These are phyloP conservation scores for Nasalis larvatus DNA, from an alignment of 2,113 vertebrate species.

Conservation along the genomic window DNA sequence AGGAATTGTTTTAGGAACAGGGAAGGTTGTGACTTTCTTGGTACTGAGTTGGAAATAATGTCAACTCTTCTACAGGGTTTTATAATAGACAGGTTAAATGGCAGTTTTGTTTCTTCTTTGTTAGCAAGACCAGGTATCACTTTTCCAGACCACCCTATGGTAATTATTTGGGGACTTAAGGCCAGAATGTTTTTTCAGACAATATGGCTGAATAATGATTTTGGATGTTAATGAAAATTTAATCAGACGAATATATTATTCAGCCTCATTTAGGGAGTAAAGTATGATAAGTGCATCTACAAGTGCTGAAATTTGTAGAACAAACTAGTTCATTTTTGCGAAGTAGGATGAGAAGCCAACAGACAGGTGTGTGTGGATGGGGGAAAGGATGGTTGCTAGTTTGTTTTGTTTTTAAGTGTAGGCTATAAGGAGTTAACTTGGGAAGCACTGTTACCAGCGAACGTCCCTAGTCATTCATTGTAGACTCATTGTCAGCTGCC, in stretches of 20 bases:
- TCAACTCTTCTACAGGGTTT: not conserved
- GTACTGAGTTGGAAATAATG: not conserved
- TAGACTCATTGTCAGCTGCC: not conserved
- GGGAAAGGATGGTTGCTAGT: not conserved
- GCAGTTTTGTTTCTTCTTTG: not conserved
- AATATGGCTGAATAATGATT: not conserved
- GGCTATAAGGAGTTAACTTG: not conserved
- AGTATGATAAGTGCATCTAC: not conserved
- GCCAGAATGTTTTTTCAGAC: not conserved
- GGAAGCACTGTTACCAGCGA: rapidly evolving
- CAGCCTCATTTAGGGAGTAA: constrained; percentile 30
- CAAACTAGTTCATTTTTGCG: not conserved
- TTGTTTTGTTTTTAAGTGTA: not conserved
- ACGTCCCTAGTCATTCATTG: not conserved
- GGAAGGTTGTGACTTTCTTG: not conserved
- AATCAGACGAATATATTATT: constrained; percentile 36
- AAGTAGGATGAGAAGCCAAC: not conserved
- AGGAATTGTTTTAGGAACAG: too few species aligned
- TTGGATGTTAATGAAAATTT: constrained; percentile 64
- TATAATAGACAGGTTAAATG: rapidly evolving
- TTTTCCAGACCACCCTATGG: not conserved
- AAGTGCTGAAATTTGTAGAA: constrained; percentile 1
- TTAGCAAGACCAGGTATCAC: not conserved
- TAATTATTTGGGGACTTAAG: not conserved
- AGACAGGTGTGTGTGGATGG: rapidly evolving